phyloP scores from a whole-genome alignment of 2,888 invertebrate genomes.

The Drosophila histrio region DNA sequence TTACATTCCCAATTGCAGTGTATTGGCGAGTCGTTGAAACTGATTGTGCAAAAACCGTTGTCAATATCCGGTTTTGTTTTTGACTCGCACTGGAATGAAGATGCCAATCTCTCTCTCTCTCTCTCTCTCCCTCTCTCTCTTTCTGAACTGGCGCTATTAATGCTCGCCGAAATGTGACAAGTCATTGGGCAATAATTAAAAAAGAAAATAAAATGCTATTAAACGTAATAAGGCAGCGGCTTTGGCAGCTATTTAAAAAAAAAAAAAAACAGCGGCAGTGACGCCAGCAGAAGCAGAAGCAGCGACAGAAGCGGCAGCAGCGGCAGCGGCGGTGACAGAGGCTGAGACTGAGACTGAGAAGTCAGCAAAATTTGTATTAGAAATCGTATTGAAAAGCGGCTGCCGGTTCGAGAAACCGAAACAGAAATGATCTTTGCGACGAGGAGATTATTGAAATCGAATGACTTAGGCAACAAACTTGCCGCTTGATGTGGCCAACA shows the following conservation, averaged over 20 bases:
- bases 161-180: conserved; percentile 73
- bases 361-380: conserved; percentile 44
- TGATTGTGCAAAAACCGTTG: conserved; percentile 3
- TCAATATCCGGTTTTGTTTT: conserved; percentile 66
- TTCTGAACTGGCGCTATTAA: conserved; percentile 33
- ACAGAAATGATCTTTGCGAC: not conserved
- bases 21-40: conserved; percentile 23
- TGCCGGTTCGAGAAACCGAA: conserved; percentile 21
- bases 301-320: not conserved
- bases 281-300: conserved; percentile 1
- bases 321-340: not conserved
- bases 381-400: conserved; percentile 48
- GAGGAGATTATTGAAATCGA: conserved; percentile 36
- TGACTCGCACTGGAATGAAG: conserved; percentile 24
- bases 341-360: not conserved
- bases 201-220: conserved; percentile 75
- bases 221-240: conserved; percentile 76
- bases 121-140: not conserved
- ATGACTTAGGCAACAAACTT: conserved; percentile 79
- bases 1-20: not conserved
- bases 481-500: conserved; percentile 31
- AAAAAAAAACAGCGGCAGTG: conserved; percentile 16
- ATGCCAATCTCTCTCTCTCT: conserved; percentile 16
- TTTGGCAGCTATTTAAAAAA: conserved; percentile 57
- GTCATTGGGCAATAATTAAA: conserved; percentile 81